phyloP scores from a whole-genome alignment of 2,113 vertebrate species.

The Ammospiza nelsoni region DNA sequence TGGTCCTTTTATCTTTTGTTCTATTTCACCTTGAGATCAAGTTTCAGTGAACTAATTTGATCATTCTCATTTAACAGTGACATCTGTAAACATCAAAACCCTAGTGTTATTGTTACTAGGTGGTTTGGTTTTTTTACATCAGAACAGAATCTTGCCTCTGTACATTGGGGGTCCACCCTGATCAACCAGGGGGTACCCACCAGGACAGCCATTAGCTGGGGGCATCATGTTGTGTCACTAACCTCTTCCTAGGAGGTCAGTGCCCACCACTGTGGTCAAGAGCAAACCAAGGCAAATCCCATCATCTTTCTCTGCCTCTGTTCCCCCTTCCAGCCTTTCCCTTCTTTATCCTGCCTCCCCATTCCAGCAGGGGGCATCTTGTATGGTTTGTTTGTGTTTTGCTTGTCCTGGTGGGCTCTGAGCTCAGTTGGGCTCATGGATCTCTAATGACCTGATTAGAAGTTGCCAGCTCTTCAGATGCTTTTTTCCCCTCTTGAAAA shows the following conservation, averaged over 20 bases:
- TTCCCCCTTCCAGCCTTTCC: not conserved
- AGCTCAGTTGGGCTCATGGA: not conserved
- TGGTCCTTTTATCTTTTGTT: slow-evolving; percentile 10
- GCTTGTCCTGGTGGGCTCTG: not conserved
- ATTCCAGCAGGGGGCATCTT: not conserved
- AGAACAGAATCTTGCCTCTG: not conserved
- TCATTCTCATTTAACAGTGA: not conserved
- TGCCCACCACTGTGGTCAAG: not conserved
- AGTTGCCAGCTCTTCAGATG: not conserved
- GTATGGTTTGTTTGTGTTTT: not conserved
- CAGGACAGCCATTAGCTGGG: not conserved
- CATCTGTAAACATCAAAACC: not conserved
- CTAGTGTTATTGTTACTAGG: not conserved
- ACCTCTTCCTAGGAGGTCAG: not conserved
- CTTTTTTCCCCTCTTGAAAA: not conserved
- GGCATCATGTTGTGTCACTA: not conserved
- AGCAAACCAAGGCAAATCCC: not conserved
- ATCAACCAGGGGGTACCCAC: not conserved
- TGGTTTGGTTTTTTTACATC: not conserved
- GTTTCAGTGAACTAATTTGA: not conserved
- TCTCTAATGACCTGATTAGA: not conserved
- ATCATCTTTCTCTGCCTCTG: not conserved
- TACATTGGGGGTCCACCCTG: fast-evolving
- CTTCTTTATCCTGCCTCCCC: not conserved
- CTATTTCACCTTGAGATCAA: not conserved